Percentiles rank a stretch among this genome's conserved stretches.
Conservation (phyloP, 2,797 vertebrate species). For the Leuciscus waleckii region DNA sequence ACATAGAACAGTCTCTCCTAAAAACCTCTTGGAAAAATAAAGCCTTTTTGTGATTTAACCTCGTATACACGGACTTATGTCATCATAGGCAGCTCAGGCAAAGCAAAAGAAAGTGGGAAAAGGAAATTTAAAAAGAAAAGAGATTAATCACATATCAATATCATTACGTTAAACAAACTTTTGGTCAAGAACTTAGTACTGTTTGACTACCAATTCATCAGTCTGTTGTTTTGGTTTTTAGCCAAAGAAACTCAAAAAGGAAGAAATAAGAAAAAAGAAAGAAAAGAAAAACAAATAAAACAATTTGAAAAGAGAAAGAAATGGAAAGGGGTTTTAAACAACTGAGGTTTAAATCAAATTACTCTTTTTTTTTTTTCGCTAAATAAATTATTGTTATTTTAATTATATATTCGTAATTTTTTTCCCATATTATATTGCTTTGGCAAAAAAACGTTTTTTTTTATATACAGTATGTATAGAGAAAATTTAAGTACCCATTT, state of each 20-base stretch:
- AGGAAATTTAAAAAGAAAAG: neutral
- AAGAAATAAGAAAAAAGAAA: neutral
- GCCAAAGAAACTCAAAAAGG: neutral
- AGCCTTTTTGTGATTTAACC: constrained; percentile 1
- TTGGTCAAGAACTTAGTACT: constrained; percentile 72
- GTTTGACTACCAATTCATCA: constrained; percentile 78
- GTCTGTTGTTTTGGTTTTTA: constrained; percentile 76
- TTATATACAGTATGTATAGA: no score
- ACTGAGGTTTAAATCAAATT: neutral
- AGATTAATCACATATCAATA: constrained; percentile 28
- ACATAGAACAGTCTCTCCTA: constrained; percentile 7
- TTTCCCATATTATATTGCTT: neutral
- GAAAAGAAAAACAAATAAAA: neutral
- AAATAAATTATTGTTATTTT: neutral
- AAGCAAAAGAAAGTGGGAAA: neutral
- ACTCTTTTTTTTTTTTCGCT: no score
- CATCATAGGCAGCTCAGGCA: neutral
- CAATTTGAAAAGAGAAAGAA: neutral
- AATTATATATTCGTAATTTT: neutral
- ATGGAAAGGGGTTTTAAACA: neutral
- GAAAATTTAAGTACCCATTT: neutral
- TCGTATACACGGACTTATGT: neutral
- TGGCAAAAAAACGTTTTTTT: neutral
- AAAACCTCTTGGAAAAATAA: constrained; percentile 21
- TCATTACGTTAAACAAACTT: constrained; percentile 50